Evolutionary conservation across 2,113 vertebrate genomes (phyloP), one percentile per base, ranked within the genome.

Genomic region (Callocephalon fimbriatum): DNA sequence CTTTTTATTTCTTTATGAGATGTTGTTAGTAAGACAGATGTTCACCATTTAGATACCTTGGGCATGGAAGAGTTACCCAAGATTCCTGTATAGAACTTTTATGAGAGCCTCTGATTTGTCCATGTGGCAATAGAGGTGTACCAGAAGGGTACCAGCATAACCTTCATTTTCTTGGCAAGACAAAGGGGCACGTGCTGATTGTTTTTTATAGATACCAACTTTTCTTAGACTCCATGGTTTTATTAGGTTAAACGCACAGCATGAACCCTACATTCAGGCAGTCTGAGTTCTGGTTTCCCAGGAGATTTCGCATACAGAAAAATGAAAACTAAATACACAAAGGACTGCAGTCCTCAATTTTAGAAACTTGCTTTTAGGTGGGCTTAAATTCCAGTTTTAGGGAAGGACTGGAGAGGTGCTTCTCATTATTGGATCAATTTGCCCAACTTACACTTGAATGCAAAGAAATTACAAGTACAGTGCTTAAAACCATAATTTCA

Each of bases 101-200:
- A 37, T 23, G 21, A 73, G 77, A 11, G 10, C 8, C 56, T 86
- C 25, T 51, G 6, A 35, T 93, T 66, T 67, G 42, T 47, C 35
- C 35, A 42, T 59, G 42, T 1, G 1, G 31, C 17, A 67, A 63
- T 12, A 79, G 32, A 79, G 10, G 10, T 31, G 3, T 54, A 85
- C 47, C 50, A 59, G 15, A 10, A 66, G 4, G 10, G 40, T 48
- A 61, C 14, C 7, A 47, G 9, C 0, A 2, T n/a, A 56, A 77
- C 32, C 18, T 78, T 89, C 12, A 13, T 71, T 90, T 63, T 75
- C 38, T 19, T 72, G 20, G 26, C 15, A 72, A 47, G 23, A 54
- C 8, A 47, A 78, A 20, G 20, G 81, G 23, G 16, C 6, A 42
- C 0, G 0, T 19, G 19, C 8, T 75, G 15, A 26, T 5, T 54